These are phyloP conservation scores for Aeoliscus strigatus DNA, from an alignment of 2,797 vertebrate species.

Conservation along the genomic window DNA sequence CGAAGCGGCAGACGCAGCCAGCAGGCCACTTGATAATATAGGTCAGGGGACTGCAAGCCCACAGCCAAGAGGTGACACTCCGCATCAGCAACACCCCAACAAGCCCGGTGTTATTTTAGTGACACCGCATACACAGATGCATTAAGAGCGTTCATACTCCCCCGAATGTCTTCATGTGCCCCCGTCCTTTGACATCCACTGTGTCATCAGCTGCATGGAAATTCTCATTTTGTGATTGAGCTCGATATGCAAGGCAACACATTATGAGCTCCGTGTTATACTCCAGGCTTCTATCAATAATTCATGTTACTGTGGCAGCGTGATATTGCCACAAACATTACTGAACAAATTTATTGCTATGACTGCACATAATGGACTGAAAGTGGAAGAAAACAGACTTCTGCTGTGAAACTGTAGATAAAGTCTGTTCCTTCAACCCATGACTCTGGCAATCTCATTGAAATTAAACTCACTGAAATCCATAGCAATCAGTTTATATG, in stretches of 20 bases:
- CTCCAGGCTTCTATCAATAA: conserved; percentile 57
- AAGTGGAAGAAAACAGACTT: conserved; percentile 35
- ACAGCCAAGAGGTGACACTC: conserved; percentile 61
- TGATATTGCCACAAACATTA: conserved; percentile 60
- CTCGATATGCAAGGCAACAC: conserved; percentile 50
- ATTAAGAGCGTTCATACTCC: conserved; percentile 38
- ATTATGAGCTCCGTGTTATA: conserved; percentile 49
- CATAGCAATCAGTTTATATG: conserved; percentile 56
- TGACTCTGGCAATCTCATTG: conserved; percentile 41
- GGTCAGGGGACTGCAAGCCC: conserved; percentile 64
- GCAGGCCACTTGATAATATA: conserved; percentile 67
- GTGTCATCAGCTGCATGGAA: conserved; percentile 28
- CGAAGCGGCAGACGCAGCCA: conserved; percentile 53
- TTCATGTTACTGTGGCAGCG: conserved; percentile 58
- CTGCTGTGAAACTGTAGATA: conserved; percentile 54
- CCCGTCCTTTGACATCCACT: conserved; percentile 17
- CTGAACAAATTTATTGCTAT: conserved; percentile 54
- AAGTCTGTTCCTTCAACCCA: conserved; percentile 39
- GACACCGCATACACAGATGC: conserved; percentile 35
- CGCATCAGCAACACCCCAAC: conserved; percentile 57
- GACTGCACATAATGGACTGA: conserved; percentile 50
- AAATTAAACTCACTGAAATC: conserved; percentile 59
- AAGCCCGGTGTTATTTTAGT: conserved; percentile 42
- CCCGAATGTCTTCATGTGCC: conserved; percentile 28
- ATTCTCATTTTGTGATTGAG: conserved; percentile 40